Evolutionary conservation across 2,888 invertebrate species (phyloP).

Genomic region (Ormyrus thymus): DNA sequence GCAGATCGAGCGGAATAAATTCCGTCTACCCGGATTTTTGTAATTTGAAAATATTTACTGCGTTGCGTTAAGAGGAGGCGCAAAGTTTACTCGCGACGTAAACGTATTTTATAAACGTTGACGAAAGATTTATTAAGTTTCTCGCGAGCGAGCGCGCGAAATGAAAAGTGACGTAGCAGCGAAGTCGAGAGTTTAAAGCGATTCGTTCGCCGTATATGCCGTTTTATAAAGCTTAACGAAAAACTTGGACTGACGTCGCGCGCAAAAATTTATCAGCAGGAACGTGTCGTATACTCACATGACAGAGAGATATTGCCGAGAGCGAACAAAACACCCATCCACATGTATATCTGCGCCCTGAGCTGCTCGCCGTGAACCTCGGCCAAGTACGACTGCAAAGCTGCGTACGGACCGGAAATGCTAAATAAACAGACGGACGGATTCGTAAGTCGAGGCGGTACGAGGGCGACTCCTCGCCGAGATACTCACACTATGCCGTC

Average conservation of each 20-base stretch:
- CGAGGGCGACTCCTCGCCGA: not conserved
- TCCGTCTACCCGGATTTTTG: too few species aligned
- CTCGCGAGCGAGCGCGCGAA: too few species aligned
- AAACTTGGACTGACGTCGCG: not conserved
- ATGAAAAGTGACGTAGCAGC: too few species aligned
- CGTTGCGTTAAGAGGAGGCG: too few species aligned
- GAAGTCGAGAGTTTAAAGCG: not conserved
- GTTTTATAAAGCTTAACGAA: not conserved
- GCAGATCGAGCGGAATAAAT: too few species aligned
- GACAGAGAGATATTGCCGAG: slow-evolving; percentile 76
- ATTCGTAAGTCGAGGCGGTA: not conserved
- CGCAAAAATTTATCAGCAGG: slow-evolving; percentile 16
- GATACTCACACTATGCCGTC: slow-evolving; percentile 70
- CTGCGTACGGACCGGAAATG: slow-evolving; percentile 70
- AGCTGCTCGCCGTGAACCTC: slow-evolving; percentile 68
- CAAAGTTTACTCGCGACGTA: too few species aligned
- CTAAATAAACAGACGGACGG: slow-evolving; percentile 58
- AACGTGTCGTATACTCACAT: slow-evolving; percentile 73
- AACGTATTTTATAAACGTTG: too few species aligned
- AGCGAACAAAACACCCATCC: slow-evolving; percentile 70
- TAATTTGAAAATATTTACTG: too few species aligned
- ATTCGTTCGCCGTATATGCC: too few species aligned
- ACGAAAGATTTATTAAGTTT: too few species aligned
- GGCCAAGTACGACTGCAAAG: slow-evolving; percentile 71
- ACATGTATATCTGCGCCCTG: slow-evolving; percentile 70